A percentile compares a stretch with the other conserved stretches of the same genome.
phyloP scores from a whole-genome alignment of 2,888 invertebrate genomes.

The Temnothorax rugatulus region DNA sequence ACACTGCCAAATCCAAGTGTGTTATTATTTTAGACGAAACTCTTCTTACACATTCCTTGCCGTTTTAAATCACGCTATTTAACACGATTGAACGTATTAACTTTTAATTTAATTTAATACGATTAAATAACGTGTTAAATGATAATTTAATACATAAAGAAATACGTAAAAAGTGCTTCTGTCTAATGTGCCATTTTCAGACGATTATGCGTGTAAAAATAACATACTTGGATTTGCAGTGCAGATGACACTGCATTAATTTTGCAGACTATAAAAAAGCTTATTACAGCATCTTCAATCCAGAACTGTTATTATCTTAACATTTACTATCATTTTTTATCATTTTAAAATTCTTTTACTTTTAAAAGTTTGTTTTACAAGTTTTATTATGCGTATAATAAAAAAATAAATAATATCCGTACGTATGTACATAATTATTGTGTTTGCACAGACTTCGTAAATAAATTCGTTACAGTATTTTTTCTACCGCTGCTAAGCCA shows the following conservation, averaged over 20 bases:
- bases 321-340: not conserved
- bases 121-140: no score
- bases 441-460: not conserved
- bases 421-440: not conserved
- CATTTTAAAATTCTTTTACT: not conserved
- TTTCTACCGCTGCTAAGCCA: not conserved
- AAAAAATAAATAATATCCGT: not conserved
- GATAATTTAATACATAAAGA: no score
- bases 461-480: not conserved
- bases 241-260: not conserved
- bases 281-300: not conserved
- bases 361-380: not conserved
- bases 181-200: no score
- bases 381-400: not conserved
- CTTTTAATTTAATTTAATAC: no score
- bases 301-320: not conserved
- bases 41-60: no score
- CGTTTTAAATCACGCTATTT: no score
- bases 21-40: no score
- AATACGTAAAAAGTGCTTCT: no score
- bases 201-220: no score
- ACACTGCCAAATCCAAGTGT: no score
- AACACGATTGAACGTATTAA: no score
- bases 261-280: not conserved
- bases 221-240: no score